Evolutionary conservation across 2,888 invertebrate species (phyloP).

Genomic region (Eupithecia vulgata): DNA sequence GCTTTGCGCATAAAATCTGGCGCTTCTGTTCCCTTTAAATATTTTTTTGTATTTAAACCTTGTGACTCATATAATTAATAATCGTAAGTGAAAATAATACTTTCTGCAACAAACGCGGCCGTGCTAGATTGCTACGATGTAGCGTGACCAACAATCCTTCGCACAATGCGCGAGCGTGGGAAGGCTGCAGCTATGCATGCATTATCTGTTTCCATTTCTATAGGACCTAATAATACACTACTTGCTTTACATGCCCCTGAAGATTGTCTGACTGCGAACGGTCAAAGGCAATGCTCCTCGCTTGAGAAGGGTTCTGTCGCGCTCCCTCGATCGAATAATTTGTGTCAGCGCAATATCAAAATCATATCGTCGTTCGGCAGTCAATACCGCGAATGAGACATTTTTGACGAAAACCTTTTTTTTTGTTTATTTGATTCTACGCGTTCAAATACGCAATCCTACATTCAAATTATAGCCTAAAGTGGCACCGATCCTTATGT

Average conservation of each 20-base stretch:
- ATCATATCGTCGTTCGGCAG: no score
- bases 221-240: constrained; percentile 52
- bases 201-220: constrained; percentile 57
- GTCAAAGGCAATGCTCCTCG: constrained; percentile 22
- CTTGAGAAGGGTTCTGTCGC: constrained; percentile 20
- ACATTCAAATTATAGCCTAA: no score
- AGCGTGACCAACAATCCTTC: constrained; percentile 46
- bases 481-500: no score
- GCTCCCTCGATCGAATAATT: constrained; percentile 23
- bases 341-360: not conserved
- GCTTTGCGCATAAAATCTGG: constrained; percentile 27
- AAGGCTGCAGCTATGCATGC: constrained; percentile 46
- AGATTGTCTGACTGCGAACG: constrained; percentile 41
- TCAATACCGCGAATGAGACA: no score
- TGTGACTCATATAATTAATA: not conserved
- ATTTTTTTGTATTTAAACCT: not conserved
- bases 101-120: constrained; percentile 25
- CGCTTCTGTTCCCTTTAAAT: not conserved
- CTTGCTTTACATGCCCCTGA: constrained; percentile 47
- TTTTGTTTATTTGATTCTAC: no score
- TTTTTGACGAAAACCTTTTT: no score
- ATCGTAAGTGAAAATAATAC: constrained; percentile 12
- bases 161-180: constrained; percentile 61
- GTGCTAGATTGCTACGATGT: constrained; percentile 25
- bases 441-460: no score